Conservation (phyloP, 2,888 invertebrate species). For the Hirtodrosophila confusa region DNA sequence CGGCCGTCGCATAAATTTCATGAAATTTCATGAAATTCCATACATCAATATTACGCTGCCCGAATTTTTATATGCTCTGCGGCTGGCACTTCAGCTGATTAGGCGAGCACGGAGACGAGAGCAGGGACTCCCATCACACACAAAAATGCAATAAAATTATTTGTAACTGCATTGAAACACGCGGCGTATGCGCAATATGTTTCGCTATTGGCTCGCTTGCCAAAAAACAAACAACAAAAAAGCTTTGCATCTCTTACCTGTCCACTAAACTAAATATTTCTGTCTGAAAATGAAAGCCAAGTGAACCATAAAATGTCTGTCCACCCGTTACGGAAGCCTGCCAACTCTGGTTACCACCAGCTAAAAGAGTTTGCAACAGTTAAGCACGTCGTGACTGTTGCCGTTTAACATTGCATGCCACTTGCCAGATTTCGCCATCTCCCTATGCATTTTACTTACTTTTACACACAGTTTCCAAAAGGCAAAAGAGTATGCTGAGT, state of each 20-base stretch:
- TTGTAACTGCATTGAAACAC: slow-evolving; percentile 42
- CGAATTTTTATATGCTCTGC: slow-evolving; percentile 6
- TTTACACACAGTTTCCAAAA: too few relatives aligned
- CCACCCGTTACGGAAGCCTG: neutral
- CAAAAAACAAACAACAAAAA: neutral
- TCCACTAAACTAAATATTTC: slow-evolving; percentile 35
- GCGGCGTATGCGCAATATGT: slow-evolving; percentile 47
- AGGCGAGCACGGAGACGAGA: slow-evolving; percentile 9
- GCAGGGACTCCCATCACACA: neutral
- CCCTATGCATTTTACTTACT: slow-evolving; percentile 4
- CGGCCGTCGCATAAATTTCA: slow-evolving; percentile 67
- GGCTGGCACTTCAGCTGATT: slow-evolving; percentile 46
- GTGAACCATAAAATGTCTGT: slow-evolving; percentile 38
- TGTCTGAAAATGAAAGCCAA: slow-evolving; percentile 21
- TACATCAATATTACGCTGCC: slow-evolving; percentile 59
- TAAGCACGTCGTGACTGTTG: slow-evolving; percentile 20
- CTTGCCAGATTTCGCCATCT: slow-evolving; percentile 1
- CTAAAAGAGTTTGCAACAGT: slow-evolving; percentile 12
- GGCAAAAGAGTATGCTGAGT: too few relatives aligned
- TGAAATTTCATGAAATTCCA: slow-evolving; percentile 68
- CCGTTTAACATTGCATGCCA: slow-evolving; percentile 2
- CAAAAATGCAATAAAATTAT: slow-evolving; percentile 43
- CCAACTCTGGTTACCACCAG: slow-evolving; percentile 10
- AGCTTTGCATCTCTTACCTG: slow-evolving; percentile 10
- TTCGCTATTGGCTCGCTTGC: slow-evolving; percentile 17